Evolutionary conservation across 2,888 invertebrate species (phyloP), one percentile per base, ranked within the genome.

Genomic region (Leucophenga maculata): DNA sequence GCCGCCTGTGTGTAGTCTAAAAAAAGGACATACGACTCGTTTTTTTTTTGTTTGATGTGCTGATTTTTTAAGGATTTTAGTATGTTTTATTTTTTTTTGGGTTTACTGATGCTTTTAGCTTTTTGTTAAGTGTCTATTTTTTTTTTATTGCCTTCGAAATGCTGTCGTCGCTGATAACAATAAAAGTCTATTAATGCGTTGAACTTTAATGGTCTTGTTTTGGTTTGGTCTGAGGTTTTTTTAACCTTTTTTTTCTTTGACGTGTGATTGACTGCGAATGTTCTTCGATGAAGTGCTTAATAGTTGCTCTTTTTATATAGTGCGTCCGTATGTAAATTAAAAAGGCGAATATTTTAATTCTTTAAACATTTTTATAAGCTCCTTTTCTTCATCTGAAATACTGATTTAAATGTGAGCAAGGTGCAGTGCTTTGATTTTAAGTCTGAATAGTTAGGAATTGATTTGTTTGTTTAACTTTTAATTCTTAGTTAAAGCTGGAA

Each of bases 151-250:
- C 8, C 32, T 3, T 32, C 32, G 32, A 6, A 3, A 8, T 39
- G 39, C 11, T 39, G 39, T 39, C 39, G 39, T 39, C 52, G 55
- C 57, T 69, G 46, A 48, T 72, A 77, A 75, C 78, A 75, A 74
- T 75, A 73, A 77, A 78, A 75, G 74, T 77, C 77, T 77, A 77
- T 77, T 75, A 75, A 77, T 76, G 72, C 68, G 72, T 72, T 76
- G 70, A 77, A 76, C 74, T 75, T 77, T 76, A 77, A 77, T 77
- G 75, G 75, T 72, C 74, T 73, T 77, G 71, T 72, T 77, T 39
- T 39, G 39, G 39, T 39, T 70, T 69, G 69, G 70, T 75, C 59
- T 69, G 70, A 69, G 72, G 67, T 59, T 13, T 67, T 68, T 70
- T 32, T 50, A 11, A 3, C 50, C 16, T 50, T 50, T 50, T 50